These are phyloP conservation scores for Saccostrea cuccullata DNA, from an alignment of 1,140 invertebrate genomes.

Conservation along the genomic window DNA sequence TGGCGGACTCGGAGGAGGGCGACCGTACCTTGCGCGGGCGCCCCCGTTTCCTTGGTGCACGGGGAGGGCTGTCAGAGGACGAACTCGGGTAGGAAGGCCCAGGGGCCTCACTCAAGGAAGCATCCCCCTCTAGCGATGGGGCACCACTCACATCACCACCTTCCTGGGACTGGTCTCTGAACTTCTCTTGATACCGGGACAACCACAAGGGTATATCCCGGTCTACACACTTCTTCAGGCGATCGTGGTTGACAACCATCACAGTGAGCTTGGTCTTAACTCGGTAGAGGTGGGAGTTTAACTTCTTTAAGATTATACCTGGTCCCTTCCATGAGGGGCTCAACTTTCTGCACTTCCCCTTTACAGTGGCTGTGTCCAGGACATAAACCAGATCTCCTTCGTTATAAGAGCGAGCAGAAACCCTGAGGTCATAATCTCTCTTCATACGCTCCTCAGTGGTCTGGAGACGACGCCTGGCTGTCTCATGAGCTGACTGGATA, in stretches of 20 bases:
- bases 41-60: too few species aligned
- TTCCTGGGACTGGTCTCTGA: not conserved
- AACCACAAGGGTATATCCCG: not conserved
- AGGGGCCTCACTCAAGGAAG: too few species aligned
- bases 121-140: too few species aligned
- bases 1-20: too few species aligned
- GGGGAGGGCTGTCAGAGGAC: too few species aligned
- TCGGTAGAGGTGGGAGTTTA: too few species aligned
- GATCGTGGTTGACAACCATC: not conserved
- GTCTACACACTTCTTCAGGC: not conserved
- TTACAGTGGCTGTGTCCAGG: constrained; percentile 17
- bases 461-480: not conserved
- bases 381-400: constrained; percentile 32
- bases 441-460: constrained; percentile 2
- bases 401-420: not conserved
- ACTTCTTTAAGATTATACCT: constrained; percentile 13
- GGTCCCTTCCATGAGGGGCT: constrained; percentile 9
- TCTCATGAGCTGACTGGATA: not conserved
- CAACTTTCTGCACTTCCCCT: constrained; percentile 23
- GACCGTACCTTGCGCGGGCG: too few species aligned
- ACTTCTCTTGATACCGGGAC: not conserved
- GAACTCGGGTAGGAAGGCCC: too few species aligned
- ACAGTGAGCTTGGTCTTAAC: not conserved
- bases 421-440: not conserved
- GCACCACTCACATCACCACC: too few species aligned